Conservation (phyloP, 1,140 invertebrate species). For the Cyclargus thomasi region DNA sequence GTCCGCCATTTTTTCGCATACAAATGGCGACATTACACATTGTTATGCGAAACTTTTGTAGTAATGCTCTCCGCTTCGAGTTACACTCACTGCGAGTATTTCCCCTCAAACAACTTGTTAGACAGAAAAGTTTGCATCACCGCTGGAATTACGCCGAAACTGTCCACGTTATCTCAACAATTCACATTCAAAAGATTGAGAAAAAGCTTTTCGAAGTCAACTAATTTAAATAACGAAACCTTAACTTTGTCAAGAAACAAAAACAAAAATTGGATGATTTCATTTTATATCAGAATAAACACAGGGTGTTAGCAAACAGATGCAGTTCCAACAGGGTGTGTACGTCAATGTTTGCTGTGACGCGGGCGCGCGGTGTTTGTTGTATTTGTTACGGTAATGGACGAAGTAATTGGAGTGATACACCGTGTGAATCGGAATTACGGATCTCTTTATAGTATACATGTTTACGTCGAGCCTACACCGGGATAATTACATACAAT, state of each 20-base stretch:
- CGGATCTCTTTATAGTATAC: background rate
- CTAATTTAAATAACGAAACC: too few species aligned
- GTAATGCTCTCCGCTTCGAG: conserved; percentile 58
- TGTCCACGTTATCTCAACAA: background rate
- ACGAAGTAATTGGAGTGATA: conserved; percentile 49
- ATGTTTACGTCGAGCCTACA: too few species aligned
- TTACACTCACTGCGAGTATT: conserved; percentile 49
- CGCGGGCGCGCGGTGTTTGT: conserved; percentile 50
- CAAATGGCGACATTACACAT: conserved; percentile 72
- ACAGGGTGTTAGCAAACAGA: conserved; percentile 40
- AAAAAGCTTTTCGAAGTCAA: too few species aligned
- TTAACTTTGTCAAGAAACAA: background rate
- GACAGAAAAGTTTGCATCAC: conserved; percentile 43
- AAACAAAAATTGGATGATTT: background rate
- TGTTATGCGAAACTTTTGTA: conserved; percentile 69
- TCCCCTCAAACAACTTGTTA: conserved; percentile 53
- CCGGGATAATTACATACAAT: too few species aligned
- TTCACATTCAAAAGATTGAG: background rate
- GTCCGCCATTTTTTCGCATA: conserved; percentile 62
- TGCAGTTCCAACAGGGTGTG: conserved; percentile 40
- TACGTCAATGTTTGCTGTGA: conserved; percentile 51
- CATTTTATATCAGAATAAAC: background rate
- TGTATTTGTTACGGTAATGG: conserved; percentile 60
- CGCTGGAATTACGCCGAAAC: conserved; percentile 24
- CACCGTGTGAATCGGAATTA: conserved; percentile 34